Base-by-base conservation (phyloP, 2,888 invertebrate species). In the Oasisia sp. region DNA sequence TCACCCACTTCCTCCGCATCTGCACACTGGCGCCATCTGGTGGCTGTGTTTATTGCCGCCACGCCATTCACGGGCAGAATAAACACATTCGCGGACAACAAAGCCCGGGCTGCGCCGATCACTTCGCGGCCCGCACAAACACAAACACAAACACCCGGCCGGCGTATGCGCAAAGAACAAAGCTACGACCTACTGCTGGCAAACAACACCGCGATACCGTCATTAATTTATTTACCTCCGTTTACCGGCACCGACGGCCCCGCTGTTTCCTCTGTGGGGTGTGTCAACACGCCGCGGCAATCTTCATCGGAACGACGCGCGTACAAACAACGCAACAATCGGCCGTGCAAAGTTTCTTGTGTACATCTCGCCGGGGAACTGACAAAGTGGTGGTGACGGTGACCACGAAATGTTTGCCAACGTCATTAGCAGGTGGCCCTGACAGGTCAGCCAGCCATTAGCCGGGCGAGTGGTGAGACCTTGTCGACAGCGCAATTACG, bases 191-290 rank as follows among this genome's bases (percentile, higher is more conserved):
- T 74, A 74, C 74, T 19, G 0, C 27, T 27, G 74, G 74, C 74
- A 74, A 74, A 74, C 74, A 74, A 74, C 74, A 19, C 5, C 74
- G 27, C 1, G 74, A 74, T 74, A 74, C 27, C 7, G 74, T n/a
- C 74, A 74, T 74, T 74, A 74, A 74, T 74, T 74, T 74, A 74
- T 74, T 74, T 74, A 74, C 74, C 74, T 74, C 74, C 27, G 74
- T 74, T 74, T 74, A 74, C 74, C 27, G 7, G 19, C 7, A 7
- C 27, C 27, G 27, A 74, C 74, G 27, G 74, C 27, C 74, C 7
- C 74, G 3, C 27, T 27, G 74, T 27, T 74, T 74, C 27, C 74
- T 74, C 74, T 74, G n/a, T 74, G 74, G 27, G 74, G 74, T 74
- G 74, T 74, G 74, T 74, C 74, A 74, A 74, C 27, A 74, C 74